These are phyloP conservation scores for Heliangelus exortis DNA, from an alignment of 2,797 vertebrate species.

Conservation along the genomic window DNA sequence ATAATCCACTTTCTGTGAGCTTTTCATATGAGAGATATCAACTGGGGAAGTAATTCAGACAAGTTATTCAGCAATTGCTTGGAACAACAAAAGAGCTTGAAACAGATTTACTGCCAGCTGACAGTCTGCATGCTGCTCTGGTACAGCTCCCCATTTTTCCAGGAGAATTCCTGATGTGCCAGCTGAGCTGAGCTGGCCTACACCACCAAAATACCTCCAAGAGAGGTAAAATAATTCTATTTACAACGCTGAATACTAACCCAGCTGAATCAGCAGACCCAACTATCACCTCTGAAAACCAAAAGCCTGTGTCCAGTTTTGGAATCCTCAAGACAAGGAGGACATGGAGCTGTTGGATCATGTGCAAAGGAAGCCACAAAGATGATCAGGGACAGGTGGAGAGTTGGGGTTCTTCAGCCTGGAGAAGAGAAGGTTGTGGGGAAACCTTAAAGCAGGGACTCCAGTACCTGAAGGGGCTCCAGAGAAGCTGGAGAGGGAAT, in stretches of 20 bases:
- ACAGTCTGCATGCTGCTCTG: background rate
- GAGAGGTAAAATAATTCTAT: background rate
- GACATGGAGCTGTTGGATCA: too few relatives aligned
- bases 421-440: too few relatives aligned
- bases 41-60: conserved; percentile 55
- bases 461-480: too few relatives aligned
- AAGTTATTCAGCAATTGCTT: conserved; percentile 49
- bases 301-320: background rate
- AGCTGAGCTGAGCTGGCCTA: background rate
- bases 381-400: too few relatives aligned
- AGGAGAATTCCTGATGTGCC: background rate
- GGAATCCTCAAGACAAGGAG: too few relatives aligned
- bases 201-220: background rate
- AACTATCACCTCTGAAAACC: background rate
- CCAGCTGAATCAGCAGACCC: background rate
- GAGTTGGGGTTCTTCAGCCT: too few relatives aligned
- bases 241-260: background rate
- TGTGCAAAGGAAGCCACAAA: too few relatives aligned
- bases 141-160: background rate
- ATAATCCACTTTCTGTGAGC: conserved; percentile 27
- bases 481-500: too few relatives aligned
- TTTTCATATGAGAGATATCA: conserved; percentile 8
- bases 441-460: too few relatives aligned
- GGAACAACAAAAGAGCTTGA: conserved; percentile 37
- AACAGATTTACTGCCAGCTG: conserved; percentile 33